These are phyloP conservation scores for Drepana arcuata DNA, from an alignment of 1,140 invertebrate species.

Conservation along the genomic window DNA sequence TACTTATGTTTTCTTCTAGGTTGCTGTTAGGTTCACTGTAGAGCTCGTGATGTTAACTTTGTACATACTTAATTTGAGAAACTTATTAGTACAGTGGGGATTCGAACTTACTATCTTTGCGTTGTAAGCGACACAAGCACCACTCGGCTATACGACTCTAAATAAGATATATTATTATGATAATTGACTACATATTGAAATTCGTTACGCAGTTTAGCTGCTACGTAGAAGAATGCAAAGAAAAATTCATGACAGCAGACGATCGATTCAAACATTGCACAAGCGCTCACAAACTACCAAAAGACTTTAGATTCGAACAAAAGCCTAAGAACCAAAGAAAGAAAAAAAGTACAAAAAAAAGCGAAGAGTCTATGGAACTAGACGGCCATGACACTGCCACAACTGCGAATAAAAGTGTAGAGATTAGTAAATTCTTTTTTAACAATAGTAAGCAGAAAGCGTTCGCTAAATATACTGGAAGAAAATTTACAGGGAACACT, in stretches of 20 bases:
- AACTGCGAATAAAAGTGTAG: not conserved
- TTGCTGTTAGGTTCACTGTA: no score
- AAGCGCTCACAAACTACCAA: constrained; percentile 75
- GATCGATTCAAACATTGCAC: constrained; percentile 77
- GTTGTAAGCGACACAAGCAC: no score
- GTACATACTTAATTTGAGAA: no score
- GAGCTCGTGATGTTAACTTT: no score
- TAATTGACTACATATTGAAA: no score
- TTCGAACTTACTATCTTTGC: no score
- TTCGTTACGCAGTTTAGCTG: constrained; percentile 78
- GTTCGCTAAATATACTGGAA: constrained; percentile 38
- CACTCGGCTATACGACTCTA: no score
- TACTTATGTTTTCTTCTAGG: no score
- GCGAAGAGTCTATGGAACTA: not conserved
- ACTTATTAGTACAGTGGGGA: no score
- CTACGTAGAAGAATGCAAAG: constrained; percentile 76
- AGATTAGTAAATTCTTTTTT: not conserved
- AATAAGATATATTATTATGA: no score
- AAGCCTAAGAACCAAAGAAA: constrained; percentile 28
- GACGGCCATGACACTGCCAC: not conserved
- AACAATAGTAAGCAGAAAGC: constrained; percentile 42
- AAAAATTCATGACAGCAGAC: constrained; percentile 69
- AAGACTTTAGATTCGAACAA: constrained; percentile 75
- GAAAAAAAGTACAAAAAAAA: constrained; percentile 3
- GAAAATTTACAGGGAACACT: constrained; percentile 39